A percentile compares a stretch with the other conserved stretches of the same genome.
These are phyloP conservation scores for Pammene aurita DNA, from an alignment of 2,888 invertebrate genomes.

Conservation along the genomic window DNA sequence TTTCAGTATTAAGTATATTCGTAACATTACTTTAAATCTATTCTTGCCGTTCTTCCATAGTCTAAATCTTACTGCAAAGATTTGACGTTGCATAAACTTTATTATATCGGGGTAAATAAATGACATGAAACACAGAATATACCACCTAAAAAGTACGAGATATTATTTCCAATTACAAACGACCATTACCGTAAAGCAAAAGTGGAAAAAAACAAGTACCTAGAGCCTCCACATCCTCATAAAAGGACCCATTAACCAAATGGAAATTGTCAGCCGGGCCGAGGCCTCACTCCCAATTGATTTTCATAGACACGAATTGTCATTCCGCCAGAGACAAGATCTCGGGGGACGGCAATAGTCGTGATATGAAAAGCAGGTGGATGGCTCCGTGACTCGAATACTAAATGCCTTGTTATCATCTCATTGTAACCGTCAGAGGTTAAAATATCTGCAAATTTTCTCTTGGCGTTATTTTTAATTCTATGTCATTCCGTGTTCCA, in stretches of 20 bases:
- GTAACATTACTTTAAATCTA: too few relatives aligned
- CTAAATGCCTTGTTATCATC: conserved; percentile 77
- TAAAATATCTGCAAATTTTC: conserved; percentile 68
- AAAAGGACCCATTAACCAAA: conserved; percentile 76
- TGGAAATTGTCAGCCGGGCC: conserved; percentile 70
- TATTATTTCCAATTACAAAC: background rate
- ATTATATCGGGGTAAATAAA: background rate
- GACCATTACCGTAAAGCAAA: conserved; percentile 15
- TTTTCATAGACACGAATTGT: conserved; percentile 79
- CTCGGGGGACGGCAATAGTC: conserved; percentile 77
- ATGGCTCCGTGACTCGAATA: conserved; percentile 75
- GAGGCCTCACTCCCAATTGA: conserved; percentile 71
- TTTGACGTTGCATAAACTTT: too few relatives aligned
- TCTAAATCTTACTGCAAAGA: too few relatives aligned
- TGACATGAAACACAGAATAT: background rate
- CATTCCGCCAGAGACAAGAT: conserved; percentile 70
- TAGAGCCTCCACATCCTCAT: conserved; percentile 54
- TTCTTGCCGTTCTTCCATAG: too few relatives aligned
- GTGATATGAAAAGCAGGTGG: conserved; percentile 82
- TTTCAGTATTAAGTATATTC: too few relatives aligned
- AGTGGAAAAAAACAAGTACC: conserved; percentile 45
- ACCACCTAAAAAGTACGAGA: background rate
- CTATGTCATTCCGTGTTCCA: conserved; percentile 60
- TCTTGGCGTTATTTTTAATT: conserved; percentile 64
- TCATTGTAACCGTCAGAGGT: conserved; percentile 69